These are phyloP conservation scores for Lutraria lutraria DNA, from an alignment of 2,888 invertebrate species.

Conservation along the genomic window DNA sequence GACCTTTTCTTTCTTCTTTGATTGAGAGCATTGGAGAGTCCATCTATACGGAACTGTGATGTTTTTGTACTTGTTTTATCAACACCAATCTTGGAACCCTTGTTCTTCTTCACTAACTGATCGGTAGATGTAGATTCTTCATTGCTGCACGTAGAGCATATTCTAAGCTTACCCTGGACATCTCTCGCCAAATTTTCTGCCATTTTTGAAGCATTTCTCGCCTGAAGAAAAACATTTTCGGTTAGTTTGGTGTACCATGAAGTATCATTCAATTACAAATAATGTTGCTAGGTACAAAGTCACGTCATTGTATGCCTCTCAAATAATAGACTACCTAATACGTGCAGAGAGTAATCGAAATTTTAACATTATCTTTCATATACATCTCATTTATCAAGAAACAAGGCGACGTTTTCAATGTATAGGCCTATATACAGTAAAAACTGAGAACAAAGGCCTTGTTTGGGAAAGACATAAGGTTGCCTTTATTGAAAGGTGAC, in stretches of 20 bases:
- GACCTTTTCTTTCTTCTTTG: constrained; percentile 17
- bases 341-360: neutral
- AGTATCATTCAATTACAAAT: neutral
- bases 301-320: neutral
- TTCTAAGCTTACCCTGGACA: constrained; percentile 32
- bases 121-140: constrained; percentile 38
- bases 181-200: constrained; percentile 32
- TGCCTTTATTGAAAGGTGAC: too few relatives aligned
- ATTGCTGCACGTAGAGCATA: constrained; percentile 49
- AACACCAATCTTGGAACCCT: neutral
- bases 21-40: constrained; percentile 26
- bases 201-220: constrained; percentile 39
- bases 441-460: too few relatives aligned
- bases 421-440: too few relatives aligned
- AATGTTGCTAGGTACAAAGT: neutral
- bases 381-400: too few relatives aligned
- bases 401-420: neutral
- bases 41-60: constrained; percentile 42
- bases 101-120: constrained; percentile 45
- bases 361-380: too few relatives aligned
- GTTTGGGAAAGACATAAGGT: too few relatives aligned
- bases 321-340: neutral
- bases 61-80: constrained; percentile 25
- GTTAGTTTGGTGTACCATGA: neutral
- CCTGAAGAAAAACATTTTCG: neutral